These are phyloP conservation scores for Phytoseiulus persimilis DNA, from an alignment of 2,888 invertebrate species.

Conservation along the genomic window DNA sequence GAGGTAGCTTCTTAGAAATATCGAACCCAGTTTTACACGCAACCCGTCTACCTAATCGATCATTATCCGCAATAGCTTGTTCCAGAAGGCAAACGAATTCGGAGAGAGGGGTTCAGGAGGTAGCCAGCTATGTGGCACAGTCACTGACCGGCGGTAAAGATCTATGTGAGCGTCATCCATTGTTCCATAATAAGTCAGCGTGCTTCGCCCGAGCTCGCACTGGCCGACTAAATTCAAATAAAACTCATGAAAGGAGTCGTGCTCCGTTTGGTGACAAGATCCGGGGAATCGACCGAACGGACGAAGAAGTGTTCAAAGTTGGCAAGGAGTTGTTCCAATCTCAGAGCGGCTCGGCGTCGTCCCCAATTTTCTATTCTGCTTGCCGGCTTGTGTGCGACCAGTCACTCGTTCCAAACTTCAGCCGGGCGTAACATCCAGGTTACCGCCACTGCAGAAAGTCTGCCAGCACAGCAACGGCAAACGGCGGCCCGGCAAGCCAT, in stretches of 20 bases:
- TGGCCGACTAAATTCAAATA: background rate
- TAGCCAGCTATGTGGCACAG: background rate
- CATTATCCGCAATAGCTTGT: background rate
- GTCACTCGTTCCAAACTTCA: background rate
- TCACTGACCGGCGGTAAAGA: background rate
- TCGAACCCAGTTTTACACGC: background rate
- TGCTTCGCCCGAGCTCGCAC: background rate
- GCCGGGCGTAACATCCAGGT: slow-evolving; percentile 5
- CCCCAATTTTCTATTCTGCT: background rate
- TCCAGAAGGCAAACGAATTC: background rate
- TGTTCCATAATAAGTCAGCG: background rate
- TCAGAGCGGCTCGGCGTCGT: background rate
- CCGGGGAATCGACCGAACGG: background rate
- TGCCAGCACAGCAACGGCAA: background rate
- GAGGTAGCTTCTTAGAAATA: background rate
- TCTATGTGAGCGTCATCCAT: background rate
- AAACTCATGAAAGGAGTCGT: background rate
- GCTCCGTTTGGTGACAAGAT: background rate
- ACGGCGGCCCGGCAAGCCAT: background rate
- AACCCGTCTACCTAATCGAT: background rate
- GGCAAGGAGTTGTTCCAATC: background rate
- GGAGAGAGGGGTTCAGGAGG: background rate
- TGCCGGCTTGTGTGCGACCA: background rate
- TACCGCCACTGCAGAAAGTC: background rate
- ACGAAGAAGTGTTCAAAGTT: background rate